phyloP scores from a whole-genome alignment of 2,888 invertebrate genomes.

The Lacanobia oleracea region DNA sequence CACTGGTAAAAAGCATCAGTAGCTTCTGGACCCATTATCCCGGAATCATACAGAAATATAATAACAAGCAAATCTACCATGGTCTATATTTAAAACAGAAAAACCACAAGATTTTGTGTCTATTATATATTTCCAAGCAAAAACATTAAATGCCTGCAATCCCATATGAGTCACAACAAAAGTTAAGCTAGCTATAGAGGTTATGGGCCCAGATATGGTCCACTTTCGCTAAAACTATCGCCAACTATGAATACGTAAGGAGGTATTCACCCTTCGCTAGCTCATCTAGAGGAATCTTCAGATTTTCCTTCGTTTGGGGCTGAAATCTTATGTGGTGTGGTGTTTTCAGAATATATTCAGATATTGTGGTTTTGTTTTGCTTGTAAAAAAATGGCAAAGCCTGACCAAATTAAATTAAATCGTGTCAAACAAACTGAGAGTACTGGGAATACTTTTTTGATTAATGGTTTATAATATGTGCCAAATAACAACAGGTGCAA shows the following conservation, averaged over 20 bases:
- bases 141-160: not conserved
- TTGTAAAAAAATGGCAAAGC: not conserved
- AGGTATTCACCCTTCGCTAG: conserved; percentile 1
- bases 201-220: conserved; percentile 6
- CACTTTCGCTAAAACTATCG: conserved; percentile 31
- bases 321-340: not conserved
- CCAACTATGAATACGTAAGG: conserved; percentile 28
- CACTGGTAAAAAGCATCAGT: no score
- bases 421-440: not conserved
- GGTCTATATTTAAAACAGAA: no score
- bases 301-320: not conserved
- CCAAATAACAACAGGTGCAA: not conserved
- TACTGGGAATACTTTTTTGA: not conserved
- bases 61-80: no score
- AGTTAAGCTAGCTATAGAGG: conserved; percentile 25
- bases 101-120: no score
- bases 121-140: no score
- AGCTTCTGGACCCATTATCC: no score
- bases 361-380: not conserved
- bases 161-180: conserved; percentile 34
- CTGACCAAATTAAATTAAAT: not conserved
- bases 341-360: not conserved
- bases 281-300: not conserved
- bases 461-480: not conserved
- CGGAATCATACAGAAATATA: no score